Conservation (phyloP, 2,888 invertebrate species). For the Neelides folsomi region DNA sequence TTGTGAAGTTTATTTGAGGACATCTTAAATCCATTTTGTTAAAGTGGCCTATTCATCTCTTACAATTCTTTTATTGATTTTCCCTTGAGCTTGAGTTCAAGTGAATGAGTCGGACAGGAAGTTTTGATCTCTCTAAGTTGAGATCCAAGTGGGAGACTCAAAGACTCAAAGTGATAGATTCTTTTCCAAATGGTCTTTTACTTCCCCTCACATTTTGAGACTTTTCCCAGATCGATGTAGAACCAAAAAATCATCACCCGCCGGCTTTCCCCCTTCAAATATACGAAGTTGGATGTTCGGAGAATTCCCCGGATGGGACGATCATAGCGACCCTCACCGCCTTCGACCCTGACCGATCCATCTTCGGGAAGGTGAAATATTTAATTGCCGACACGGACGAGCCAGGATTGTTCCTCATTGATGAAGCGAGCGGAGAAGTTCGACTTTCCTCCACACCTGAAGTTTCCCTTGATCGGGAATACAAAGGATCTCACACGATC, state of each 20-base stretch:
- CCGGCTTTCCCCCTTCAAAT: constrained; percentile 65
- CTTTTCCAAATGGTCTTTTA: too few relatives aligned
- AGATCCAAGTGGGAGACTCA: too few relatives aligned
- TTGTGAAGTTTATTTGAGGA: too few relatives aligned
- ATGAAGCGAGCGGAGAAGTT: constrained; percentile 38
- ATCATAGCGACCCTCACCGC: constrained; percentile 65
- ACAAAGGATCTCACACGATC: constrained; percentile 27
- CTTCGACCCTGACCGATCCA: constrained; percentile 66
- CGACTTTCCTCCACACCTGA: constrained; percentile 22
- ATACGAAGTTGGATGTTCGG: constrained; percentile 64
- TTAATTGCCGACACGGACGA: constrained; percentile 46
- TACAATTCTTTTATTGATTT: too few relatives aligned
- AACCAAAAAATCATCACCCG: constrained; percentile 63
- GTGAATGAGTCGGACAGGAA: too few relatives aligned
- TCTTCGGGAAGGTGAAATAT: constrained; percentile 53
- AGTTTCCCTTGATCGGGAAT: constrained; percentile 30
- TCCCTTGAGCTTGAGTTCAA: too few relatives aligned
- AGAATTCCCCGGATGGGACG: constrained; percentile 65
- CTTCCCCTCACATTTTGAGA: too few relatives aligned
- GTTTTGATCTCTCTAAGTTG: too few relatives aligned
- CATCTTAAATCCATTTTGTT: too few relatives aligned
- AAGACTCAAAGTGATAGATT: too few relatives aligned
- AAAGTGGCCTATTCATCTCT: too few relatives aligned
- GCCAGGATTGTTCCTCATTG: constrained; percentile 38
- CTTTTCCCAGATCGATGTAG: constrained; percentile 41